phyloP scores from a whole-genome alignment of 2,888 invertebrate genomes.

The Stenodema calcarata region DNA sequence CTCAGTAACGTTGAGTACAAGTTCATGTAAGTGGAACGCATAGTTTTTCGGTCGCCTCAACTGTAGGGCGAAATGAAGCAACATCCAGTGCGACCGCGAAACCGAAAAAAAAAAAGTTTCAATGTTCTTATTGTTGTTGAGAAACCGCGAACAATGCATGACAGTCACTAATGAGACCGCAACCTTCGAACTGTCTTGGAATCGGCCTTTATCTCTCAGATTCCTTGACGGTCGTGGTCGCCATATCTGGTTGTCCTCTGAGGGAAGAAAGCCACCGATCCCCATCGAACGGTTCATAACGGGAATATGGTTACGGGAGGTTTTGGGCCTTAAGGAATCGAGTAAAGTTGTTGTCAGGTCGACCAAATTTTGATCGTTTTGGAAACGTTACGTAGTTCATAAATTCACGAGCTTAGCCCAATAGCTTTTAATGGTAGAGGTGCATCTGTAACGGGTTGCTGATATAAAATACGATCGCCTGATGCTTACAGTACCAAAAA shows the following conservation, averaged over 20 bases:
- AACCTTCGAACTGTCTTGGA: constrained; percentile 11
- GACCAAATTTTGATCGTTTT: no score
- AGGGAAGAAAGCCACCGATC: background rate
- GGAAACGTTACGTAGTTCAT: no score
- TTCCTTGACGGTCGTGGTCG: background rate
- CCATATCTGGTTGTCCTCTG: background rate
- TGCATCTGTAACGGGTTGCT: no score
- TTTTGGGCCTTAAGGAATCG: no score
- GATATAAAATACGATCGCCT: no score
- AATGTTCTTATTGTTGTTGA: background rate
- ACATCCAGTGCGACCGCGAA: background rate
- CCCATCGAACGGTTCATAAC: background rate
- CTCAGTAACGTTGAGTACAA: background rate
- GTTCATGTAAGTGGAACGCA: background rate
- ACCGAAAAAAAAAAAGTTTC: background rate
- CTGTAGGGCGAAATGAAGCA: background rate
- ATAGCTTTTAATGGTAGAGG: no score
- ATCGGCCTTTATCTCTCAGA: background rate
- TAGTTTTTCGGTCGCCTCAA: background rate
- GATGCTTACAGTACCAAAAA: no score
- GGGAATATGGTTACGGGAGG: background rate
- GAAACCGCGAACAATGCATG: constrained; percentile 20
- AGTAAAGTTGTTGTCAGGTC: no score
- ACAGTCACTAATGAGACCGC: constrained; percentile 27
- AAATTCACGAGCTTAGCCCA: no score